Evolutionary conservation across 2,888 invertebrate genomes (phyloP).

Genomic region (Sturmia bella): DNA sequence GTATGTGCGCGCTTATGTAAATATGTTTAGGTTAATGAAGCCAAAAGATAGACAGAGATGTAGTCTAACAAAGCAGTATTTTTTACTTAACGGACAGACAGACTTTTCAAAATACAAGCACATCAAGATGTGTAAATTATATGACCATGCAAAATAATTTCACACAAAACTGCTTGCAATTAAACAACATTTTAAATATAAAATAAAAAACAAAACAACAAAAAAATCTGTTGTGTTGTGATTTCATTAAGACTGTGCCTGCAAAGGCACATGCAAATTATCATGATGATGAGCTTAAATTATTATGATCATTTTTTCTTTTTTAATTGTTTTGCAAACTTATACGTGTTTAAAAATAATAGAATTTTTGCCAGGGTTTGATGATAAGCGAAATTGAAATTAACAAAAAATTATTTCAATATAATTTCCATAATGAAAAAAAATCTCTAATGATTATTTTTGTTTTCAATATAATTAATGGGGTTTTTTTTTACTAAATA

Average conservation of each 20-base stretch:
- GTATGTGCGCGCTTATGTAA: background rate
- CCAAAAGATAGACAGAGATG: slow-evolving; percentile 28
- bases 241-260: slow-evolving; percentile 12
- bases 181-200: slow-evolving; percentile 20
- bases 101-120: background rate
- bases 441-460: too few species aligned
- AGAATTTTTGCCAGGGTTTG: slow-evolving; percentile 34
- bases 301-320: too few species aligned
- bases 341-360: slow-evolving; percentile 36
- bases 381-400: slow-evolving; percentile 5
- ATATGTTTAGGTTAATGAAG: slow-evolving; percentile 50
- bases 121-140: slow-evolving; percentile 55
- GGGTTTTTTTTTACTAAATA: too few species aligned
- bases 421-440: background rate
- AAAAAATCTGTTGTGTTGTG: slow-evolving; percentile 22
- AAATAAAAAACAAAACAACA: too few species aligned
- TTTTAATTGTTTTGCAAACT: background rate
- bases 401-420: slow-evolving; percentile 7
- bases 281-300: slow-evolving; percentile 60
- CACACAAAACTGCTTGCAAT: slow-evolving; percentile 40
- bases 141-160: slow-evolving; percentile 54
- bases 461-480: too few species aligned
- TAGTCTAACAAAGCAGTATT: slow-evolving; percentile 13
- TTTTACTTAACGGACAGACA: background rate
- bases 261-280: slow-evolving; percentile 56